Conservation (phyloP, 2,797 vertebrate species). For the Etheostoma perlongum region DNA sequence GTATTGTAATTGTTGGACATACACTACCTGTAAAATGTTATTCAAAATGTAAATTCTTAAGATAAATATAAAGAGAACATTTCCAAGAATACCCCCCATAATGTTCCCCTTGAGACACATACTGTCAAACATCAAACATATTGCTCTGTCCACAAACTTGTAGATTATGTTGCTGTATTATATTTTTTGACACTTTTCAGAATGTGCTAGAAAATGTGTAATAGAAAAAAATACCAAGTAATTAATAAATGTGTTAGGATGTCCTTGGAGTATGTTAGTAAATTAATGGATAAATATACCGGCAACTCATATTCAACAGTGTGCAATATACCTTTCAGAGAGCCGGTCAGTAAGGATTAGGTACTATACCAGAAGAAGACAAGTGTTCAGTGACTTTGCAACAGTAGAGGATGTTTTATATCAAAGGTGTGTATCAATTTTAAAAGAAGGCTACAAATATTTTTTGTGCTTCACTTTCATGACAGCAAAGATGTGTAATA, state of each 20-base stretch:
- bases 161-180: neutral
- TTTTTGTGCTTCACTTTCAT: neutral
- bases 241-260: neutral
- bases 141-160: neutral
- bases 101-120: conserved; percentile 11
- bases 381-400: neutral
- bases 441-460: too few relatives aligned
- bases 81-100: neutral
- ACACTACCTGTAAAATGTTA: neutral
- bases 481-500: neutral
- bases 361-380: neutral
- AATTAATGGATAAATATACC: neutral
- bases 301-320: neutral
- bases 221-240: neutral
- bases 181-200: neutral
- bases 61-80: conserved; percentile 13
- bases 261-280: neutral
- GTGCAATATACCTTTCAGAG: conserved; percentile 5
- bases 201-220: neutral
- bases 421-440: neutral
- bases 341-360: neutral
- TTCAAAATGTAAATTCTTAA: conserved; percentile 24
- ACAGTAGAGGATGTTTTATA: neutral
- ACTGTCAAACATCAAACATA: neutral
- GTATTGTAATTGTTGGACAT: neutral